These are phyloP conservation scores for Aeoliscus strigatus DNA, from an alignment of 2,797 vertebrate genomes.

Conservation along the genomic window DNA sequence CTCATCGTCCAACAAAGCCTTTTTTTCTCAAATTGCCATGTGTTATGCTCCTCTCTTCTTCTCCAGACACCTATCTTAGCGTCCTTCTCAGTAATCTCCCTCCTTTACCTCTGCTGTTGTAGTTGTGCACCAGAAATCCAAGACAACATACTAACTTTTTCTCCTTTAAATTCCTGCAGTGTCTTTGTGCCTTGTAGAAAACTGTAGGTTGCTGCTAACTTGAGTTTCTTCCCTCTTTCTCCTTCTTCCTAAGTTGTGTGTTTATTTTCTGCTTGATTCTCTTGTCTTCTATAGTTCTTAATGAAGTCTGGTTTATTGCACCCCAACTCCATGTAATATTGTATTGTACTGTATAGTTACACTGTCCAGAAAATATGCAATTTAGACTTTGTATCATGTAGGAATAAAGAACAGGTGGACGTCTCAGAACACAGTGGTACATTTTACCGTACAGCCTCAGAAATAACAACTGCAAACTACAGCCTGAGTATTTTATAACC, in stretches of 20 bases:
- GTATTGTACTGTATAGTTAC: constrained; percentile 12
- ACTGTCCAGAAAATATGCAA: constrained; percentile 42
- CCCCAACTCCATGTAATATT: constrained; percentile 12
- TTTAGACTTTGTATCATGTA: no score
- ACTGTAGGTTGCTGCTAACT: constrained; percentile 35
- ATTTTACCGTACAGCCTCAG: no score
- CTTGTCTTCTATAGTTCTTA: constrained; percentile 18
- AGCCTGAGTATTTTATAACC: no score
- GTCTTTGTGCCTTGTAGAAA: constrained; percentile 36
- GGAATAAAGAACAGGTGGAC: background rate
- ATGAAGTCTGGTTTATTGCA: constrained; percentile 13
- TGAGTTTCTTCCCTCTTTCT: constrained; percentile 19
- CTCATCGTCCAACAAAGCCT: no score
- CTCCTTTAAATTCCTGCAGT: constrained; percentile 38
- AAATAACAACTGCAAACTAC: no score
- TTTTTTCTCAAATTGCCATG: no score
- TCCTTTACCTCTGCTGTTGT: constrained; percentile 17
- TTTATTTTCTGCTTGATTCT: constrained; percentile 21
- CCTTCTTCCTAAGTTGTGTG: constrained; percentile 13
- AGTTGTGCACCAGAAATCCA: constrained; percentile 9
- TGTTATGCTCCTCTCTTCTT: no score
- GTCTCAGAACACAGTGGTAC: no score
- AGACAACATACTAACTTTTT: constrained; percentile 27
- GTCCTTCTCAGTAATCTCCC: constrained; percentile 22
- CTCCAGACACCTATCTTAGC: no score